Conservation (phyloP, 2,113 vertebrate genomes). For the Hippolais icterina region DNA sequence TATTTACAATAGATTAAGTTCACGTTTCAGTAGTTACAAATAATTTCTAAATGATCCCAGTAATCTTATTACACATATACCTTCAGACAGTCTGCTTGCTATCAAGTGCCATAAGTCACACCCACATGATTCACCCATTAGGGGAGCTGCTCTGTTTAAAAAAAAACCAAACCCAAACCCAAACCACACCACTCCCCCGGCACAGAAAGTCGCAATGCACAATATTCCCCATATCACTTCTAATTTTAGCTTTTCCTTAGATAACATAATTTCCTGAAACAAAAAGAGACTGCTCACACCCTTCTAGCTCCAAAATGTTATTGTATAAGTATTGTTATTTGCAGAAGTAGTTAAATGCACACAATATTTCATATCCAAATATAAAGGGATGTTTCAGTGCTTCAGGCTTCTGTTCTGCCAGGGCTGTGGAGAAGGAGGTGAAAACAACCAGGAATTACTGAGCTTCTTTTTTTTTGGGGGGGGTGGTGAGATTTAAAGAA, state of each 20-base stretch:
- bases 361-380: neutral
- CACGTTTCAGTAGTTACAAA: neutral
- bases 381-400: neutral
- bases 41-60: conserved; percentile 25
- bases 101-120: conserved; percentile 2
- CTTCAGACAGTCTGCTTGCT: conserved; percentile 29
- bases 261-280: conserved; percentile 25
- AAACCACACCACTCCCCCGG: too few relatives aligned
- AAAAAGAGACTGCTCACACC: neutral
- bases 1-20: conserved; percentile 50
- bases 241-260: conserved; percentile 40
- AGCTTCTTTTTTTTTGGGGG: neutral
- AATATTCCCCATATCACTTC: neutral
- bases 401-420: neutral
- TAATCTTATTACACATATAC: conserved; percentile 12
- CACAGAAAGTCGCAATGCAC: neutral
- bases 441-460: neutral
- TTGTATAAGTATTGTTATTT: neutral
- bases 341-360: neutral
- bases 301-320: neutral
- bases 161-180: neutral
- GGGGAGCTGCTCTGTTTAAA: neutral
- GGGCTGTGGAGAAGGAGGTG: neutral
- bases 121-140: conserved; percentile 50
- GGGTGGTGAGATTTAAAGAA: neutral